phyloP scores from a whole-genome alignment of 1,140 invertebrate genomes.

The Zophobas atratus region DNA sequence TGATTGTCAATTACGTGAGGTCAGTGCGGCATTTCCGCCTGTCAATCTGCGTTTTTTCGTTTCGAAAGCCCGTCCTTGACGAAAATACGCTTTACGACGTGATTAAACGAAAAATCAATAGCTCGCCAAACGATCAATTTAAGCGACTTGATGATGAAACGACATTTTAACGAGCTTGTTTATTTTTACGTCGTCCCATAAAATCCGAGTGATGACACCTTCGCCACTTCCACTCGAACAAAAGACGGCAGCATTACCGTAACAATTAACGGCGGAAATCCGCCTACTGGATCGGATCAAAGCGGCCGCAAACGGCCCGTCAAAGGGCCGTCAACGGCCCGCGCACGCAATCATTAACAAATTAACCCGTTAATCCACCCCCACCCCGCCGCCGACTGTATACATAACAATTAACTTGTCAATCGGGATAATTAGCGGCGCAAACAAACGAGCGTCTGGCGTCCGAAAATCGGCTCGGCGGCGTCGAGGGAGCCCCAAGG shows the following conservation, averaged over 20 bases:
- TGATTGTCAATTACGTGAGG: neutral
- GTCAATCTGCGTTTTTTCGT: neutral
- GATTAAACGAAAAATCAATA: conserved; percentile 42
- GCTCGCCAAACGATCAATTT: conserved; percentile 20
- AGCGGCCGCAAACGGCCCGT: conserved; percentile 44
- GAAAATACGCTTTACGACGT: conserved; percentile 40
- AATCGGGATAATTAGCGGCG: conserved; percentile 56
- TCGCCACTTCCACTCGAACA: conserved; percentile 12
- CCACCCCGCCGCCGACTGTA: conserved; percentile 49
- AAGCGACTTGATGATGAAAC: conserved; percentile 3
- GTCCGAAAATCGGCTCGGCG: neutral
- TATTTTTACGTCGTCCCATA: conserved; percentile 7
- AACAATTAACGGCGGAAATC: conserved; percentile 46
- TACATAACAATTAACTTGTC: conserved; percentile 61
- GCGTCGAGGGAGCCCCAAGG: too few species aligned
- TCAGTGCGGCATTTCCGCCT: neutral
- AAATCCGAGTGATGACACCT: conserved; percentile 19
- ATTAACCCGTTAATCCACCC: conserved; percentile 57
- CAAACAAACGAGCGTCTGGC: conserved; percentile 38
- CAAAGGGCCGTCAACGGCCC: conserved; percentile 48
- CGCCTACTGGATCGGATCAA: conserved; percentile 20
- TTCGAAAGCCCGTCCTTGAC: conserved; percentile 24
- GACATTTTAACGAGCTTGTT: conserved; percentile 27
- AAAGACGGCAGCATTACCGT: conserved; percentile 42
- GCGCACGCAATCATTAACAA: conserved; percentile 57